These are phyloP conservation scores for Empidonax alnorum DNA, from an alignment of 2,113 vertebrate genomes.

Conservation along the genomic window DNA sequence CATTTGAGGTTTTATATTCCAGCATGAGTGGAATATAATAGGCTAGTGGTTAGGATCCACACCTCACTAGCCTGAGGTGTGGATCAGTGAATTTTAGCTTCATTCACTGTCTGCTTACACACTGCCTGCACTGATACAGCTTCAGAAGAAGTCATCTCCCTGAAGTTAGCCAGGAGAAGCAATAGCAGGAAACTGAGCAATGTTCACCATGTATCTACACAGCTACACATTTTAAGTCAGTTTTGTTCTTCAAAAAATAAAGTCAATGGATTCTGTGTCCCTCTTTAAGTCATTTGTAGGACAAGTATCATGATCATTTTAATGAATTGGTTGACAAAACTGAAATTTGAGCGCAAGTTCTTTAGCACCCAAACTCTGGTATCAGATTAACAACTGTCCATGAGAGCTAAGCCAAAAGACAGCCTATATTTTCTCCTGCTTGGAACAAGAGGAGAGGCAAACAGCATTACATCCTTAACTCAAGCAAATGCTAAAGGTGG, in stretches of 20 bases:
- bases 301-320: not conserved
- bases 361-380: not conserved
- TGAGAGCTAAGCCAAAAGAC: not conserved
- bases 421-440: not conserved
- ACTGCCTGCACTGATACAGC: not conserved
- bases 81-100: not conserved
- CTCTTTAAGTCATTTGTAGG: not conserved
- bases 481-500: not conserved
- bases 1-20: not conserved
- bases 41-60: not conserved
- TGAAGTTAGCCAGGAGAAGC: not conserved
- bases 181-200: not conserved
- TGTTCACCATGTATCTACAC: not conserved
- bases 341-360: not conserved
- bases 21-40: not conserved
- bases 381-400: not conserved
- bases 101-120: not conserved
- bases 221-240: not conserved
- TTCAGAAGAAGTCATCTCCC: not conserved
- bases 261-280: not conserved
- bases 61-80: not conserved
- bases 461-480: not conserved
- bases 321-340: not conserved
- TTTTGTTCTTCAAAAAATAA: not conserved
- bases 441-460: not conserved